These are phyloP conservation scores for Bergia sp. DNA, from an alignment of 92 coral and sea anemone genomes.

Conservation along the genomic window DNA sequence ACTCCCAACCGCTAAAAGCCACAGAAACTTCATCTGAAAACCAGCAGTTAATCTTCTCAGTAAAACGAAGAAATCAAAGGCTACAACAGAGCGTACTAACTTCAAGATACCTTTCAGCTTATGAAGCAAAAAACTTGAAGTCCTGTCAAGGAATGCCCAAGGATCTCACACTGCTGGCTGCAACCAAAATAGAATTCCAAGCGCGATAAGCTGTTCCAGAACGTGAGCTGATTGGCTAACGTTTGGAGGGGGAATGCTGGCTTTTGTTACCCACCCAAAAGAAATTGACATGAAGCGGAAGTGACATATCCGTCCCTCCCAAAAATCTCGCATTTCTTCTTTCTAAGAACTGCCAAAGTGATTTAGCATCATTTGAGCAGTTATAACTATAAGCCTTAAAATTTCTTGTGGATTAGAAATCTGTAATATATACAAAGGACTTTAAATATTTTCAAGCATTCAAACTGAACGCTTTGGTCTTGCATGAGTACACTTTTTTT, in stretches of 20 bases:
- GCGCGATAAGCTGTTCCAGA: slow-evolving; percentile 15
- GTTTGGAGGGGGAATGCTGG: not conserved
- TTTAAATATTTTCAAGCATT: too few relatives aligned
- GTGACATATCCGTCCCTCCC: slow-evolving; percentile 28
- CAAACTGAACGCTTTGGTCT: too few relatives aligned
- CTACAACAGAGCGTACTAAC: not conserved
- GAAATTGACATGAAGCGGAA: slow-evolving; percentile 36
- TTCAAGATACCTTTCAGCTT: slow-evolving; percentile 30
- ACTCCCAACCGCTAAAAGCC: slow-evolving; percentile 45
- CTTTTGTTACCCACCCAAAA: slow-evolving; percentile 38
- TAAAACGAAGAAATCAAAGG: not conserved
- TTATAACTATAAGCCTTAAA: too few relatives aligned
- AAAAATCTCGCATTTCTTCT: slow-evolving; percentile 24
- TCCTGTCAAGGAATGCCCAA: slow-evolving; percentile 31
- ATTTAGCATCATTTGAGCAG: not conserved
- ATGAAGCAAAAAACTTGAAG: slow-evolving; percentile 8
- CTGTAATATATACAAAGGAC: too few relatives aligned
- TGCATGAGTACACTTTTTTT: too few relatives aligned
- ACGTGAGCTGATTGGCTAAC: slow-evolving; percentile 23
- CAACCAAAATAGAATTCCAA: slow-evolving; percentile 19
- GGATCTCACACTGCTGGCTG: slow-evolving; percentile 5
- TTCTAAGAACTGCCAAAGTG: too few relatives aligned
- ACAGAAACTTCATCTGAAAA: slow-evolving; percentile 54
- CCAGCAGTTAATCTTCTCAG: not conserved
- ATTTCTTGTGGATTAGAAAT: too few relatives aligned